Percentiles rank a stretch among this genome's conserved stretches.
These are phyloP conservation scores for Xiphophorus birchmanni DNA, from an alignment of 2,797 vertebrate genomes.

Conservation along the genomic window DNA sequence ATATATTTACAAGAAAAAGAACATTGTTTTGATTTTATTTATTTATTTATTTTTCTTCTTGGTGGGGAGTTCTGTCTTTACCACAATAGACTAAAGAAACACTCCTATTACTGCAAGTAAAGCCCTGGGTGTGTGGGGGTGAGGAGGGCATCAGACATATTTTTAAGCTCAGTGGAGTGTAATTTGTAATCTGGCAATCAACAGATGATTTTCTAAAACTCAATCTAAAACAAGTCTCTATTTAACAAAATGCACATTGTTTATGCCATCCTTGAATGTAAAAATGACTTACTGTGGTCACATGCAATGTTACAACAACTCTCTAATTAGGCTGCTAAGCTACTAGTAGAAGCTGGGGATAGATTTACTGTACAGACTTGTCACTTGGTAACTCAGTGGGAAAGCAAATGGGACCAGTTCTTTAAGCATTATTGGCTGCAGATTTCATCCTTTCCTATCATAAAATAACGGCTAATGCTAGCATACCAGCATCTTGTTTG, in stretches of 20 bases:
- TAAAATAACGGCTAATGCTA: background rate
- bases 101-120: background rate
- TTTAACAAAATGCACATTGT: background rate
- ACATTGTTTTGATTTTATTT: background rate
- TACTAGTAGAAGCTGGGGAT: background rate
- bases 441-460: background rate
- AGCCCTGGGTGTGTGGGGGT: too few species aligned
- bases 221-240: background rate
- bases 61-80: background rate
- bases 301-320: background rate
- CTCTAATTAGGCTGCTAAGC: background rate
- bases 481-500: background rate
- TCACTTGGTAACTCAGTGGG: constrained; percentile 3
- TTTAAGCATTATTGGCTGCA: background rate
- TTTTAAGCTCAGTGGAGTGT: background rate
- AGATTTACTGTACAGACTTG: constrained; percentile 17
- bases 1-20: background rate
- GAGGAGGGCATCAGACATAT: background rate
- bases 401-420: constrained; percentile 17
- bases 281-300: background rate
- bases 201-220: background rate
- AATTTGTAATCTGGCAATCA: background rate
- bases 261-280: background rate
- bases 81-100: background rate
- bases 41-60: background rate